Percentiles rank a stretch among this genome's conserved stretches.
These are phyloP conservation scores for Serilophus lunatus DNA, from an alignment of 2,113 vertebrate genomes.

Conservation along the genomic window DNA sequence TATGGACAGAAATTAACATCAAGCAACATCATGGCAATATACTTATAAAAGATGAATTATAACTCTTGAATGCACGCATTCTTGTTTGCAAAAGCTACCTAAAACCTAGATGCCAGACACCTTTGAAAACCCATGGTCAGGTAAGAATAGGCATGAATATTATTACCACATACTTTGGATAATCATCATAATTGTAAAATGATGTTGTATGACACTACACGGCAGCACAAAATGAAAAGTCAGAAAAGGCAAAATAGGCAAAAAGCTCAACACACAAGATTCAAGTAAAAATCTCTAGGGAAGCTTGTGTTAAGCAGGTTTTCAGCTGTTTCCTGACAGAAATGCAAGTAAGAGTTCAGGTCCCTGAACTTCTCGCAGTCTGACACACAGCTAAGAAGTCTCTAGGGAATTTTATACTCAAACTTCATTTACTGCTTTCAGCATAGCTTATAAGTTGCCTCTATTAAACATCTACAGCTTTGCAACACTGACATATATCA, in stretches of 20 bases:
- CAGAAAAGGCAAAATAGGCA: background rate
- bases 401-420: background rate
- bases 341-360: background rate
- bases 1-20: background rate
- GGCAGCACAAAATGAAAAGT: background rate
- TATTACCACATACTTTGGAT: background rate
- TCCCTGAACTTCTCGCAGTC: background rate
- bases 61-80: background rate
- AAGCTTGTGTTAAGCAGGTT: background rate
- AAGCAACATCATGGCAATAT: background rate
- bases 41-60: background rate
- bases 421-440: conserved; percentile 9
- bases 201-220: background rate
- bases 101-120: background rate
- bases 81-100: background rate
- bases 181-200: background rate
- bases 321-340: conserved; percentile 1
- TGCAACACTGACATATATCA: background rate
- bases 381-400: conserved; percentile 1
- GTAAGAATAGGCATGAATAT: background rate
- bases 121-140: background rate
- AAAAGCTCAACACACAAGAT: background rate
- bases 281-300: background rate
- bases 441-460: background rate
- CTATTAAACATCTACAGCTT: background rate